Evolutionary conservation across 2,113 vertebrate genomes (phyloP), one percentile per base, ranked within the genome.

Genomic region (Perca schrenkii): DNA sequence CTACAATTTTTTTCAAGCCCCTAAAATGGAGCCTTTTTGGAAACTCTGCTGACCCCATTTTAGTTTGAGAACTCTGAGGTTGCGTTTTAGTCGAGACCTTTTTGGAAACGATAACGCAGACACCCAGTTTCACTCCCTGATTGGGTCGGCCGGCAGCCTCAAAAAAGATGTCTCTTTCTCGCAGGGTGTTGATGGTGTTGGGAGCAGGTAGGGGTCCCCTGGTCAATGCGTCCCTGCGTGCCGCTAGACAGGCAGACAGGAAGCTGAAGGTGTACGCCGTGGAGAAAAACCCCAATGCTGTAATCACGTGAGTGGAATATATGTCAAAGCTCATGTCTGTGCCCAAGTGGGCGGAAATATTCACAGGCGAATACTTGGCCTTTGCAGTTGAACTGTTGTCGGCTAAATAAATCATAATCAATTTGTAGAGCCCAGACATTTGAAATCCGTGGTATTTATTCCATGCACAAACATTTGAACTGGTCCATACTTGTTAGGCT

Each of bases 271-370:
- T 98, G 28, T 98, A 97, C 0, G 97, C 97, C 0, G 97, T 98
- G 58, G 97, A 98, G 93, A 98, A 98, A 83, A 98, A 98, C 74
- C 96, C 97, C 82, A 98, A 98, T 43, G 97, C 97, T 49, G 96
- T 98, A 3, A 92, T 98, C 75, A 98, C 97, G 97, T 98, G 88
- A 95, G 97, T 94, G 31, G 14, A 40, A 15, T 3, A 57, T 14
- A 16, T 5, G 4, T 22, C 46, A 1, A 6, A 8, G 8, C 15
- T 10, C 12, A 12, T 56, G 21, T 50, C n/a, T 34, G 4, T 56
- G 21, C 10, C 8, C 3, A 13, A 56, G 40, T 43, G 40, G 40
- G 40, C 8, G 8, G 2, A 10, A 52, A 52, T 21, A 21, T 21
- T 52, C 17, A 12, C 12, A 12, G 53, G 53, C 12, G 11, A 56